A percentile compares a stretch with the other conserved stretches of the same genome.
phyloP scores from a whole-genome alignment of 1,140 invertebrate species.

The Drosophila elegans region DNA sequence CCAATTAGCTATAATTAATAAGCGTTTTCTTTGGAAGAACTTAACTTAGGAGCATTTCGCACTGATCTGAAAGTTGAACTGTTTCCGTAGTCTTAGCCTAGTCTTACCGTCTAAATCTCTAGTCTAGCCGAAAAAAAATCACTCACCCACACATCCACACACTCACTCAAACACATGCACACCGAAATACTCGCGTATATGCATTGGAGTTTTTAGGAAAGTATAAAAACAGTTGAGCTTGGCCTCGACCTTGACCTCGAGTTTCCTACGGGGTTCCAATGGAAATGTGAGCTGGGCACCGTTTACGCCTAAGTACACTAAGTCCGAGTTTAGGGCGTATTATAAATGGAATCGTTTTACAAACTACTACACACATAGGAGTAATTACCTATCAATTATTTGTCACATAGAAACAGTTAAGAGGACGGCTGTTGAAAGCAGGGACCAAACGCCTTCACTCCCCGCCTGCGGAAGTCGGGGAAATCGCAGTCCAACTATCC shows the following conservation, averaged over 20 bases:
- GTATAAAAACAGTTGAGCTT: slow-evolving; percentile 77
- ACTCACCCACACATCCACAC: not conserved
- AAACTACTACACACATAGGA: slow-evolving; percentile 28
- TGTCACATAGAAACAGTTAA: slow-evolving; percentile 82
- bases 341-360: slow-evolving; percentile 52
- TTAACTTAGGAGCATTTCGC: slow-evolving; percentile 63
- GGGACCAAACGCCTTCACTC: slow-evolving; percentile 45
- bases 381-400: slow-evolving; percentile 65
- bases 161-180: slow-evolving; percentile 13
- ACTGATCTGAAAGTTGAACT: slow-evolving; percentile 45
- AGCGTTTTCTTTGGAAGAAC: slow-evolving; percentile 81
- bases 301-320: slow-evolving; percentile 37
- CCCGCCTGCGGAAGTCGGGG: not conserved
- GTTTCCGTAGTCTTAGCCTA: slow-evolving; percentile 25
- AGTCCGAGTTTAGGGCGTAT: slow-evolving; percentile 35
- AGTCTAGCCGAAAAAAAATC: slow-evolving; percentile 17
- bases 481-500: not conserved
- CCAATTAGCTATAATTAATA: slow-evolving; percentile 72
- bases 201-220: slow-evolving; percentile 58
- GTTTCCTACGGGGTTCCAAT: slow-evolving; percentile 14
- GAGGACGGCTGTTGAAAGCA: slow-evolving; percentile 79
- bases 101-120: slow-evolving; percentile 26
- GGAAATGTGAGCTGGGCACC: slow-evolving; percentile 30
- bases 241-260: not conserved
- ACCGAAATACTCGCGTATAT: not conserved